phyloP scores from a whole-genome alignment of 2,888 invertebrate species.

The Neoitamus cyanurus region DNA sequence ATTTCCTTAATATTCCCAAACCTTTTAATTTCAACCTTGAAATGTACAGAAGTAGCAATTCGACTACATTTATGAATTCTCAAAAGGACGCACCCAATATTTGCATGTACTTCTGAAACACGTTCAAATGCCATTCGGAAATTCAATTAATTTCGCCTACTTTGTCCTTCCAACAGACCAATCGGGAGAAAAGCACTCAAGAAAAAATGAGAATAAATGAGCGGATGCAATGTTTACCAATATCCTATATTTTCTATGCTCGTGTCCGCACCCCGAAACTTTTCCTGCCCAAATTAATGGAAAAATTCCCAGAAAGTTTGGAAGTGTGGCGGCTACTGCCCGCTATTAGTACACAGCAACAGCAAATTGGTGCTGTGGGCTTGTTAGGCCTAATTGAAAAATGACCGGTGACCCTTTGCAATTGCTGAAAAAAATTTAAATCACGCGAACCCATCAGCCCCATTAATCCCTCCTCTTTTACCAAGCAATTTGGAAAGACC shows the following conservation, averaged over 20 bases:
- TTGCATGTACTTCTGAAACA: neutral
- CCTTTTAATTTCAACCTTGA: neutral
- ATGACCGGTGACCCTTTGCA: neutral
- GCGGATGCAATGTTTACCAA: neutral
- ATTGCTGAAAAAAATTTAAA: conserved; percentile 5
- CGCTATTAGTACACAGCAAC: neutral
- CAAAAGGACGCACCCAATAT: neutral
- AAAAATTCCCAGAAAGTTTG: neutral
- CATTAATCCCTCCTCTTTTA: neutral
- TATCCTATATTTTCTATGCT: neutral
- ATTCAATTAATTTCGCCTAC: neutral
- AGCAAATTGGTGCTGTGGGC: neutral
- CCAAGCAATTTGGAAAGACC: neutral
- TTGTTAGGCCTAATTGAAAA: neutral
- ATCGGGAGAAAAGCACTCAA: neutral
- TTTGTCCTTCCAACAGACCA: neutral
- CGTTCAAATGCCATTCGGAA: neutral
- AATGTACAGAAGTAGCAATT: neutral
- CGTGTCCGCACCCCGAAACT: neutral
- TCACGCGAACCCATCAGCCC: conserved; percentile 16
- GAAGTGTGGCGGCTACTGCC: neutral
- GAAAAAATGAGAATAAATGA: neutral
- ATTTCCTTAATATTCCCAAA: neutral
- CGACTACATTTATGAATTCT: neutral
- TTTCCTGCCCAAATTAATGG: neutral